Evolutionary conservation across 2,797 vertebrate species (phyloP), one percentile per base, ranked within the genome.

Genomic region (Distichodus sexfasciatus): DNA sequence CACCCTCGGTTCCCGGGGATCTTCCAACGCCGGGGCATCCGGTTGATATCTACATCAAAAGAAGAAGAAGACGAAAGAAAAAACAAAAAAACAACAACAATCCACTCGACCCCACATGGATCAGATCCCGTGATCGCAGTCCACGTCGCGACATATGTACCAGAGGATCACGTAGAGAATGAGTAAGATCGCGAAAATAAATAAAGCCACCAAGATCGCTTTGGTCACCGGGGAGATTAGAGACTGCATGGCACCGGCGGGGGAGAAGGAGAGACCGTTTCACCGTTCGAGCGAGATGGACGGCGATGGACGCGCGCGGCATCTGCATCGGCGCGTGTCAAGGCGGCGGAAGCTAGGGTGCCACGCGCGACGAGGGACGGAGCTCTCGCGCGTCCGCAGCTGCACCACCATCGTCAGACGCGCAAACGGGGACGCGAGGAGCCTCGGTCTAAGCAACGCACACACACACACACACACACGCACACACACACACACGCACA

Each of bases 91-190:
- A n/a, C n/a, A n/a, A n/a, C n/a, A n/a, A n/a, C n/a, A n/a, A n/a
- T n/a, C n/a, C 53, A 17, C 35, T 17, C 14, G 33, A 24, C 54
- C 7, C 53, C 38, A 14, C 19, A n/a, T 83, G 69, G 36, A 66
- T 76, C 66, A 76, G 69, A 76, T 76, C n/a, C 75, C 92, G 83
- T 93, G 92, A 75, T 93, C 92, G 83, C 91, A 93, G 85, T 94
- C 93, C 78, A 92, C 92, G 79, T 94, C 93, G 54, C 93, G 89
- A 85, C 93, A 94, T 87, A 94, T 94, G 86, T 94, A 94, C 93
- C 93, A 94, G 8, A 94, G 86, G 76, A 94, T 93, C 85, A 93
- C 92, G 82, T 93, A 94, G 46, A 94, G 91, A 83, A 94, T 94
- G 75, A 94, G 87, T 35, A 94, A 89, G 83, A 94, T 93, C 80